Base-by-base conservation (phyloP, 1,140 invertebrate species). In the Drosophila nikananu region DNA sequence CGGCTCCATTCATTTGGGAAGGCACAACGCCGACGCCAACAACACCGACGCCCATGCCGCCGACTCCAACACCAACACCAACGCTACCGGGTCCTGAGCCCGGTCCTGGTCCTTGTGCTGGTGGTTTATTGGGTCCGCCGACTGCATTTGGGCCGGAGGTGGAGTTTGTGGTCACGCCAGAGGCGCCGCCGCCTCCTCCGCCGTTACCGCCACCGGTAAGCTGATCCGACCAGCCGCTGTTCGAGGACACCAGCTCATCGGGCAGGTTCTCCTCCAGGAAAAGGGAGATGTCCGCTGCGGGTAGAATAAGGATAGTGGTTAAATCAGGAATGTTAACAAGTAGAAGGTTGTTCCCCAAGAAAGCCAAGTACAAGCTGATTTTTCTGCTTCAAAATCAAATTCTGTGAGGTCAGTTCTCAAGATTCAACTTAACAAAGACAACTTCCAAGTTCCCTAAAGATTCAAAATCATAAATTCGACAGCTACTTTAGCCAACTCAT, bases 191-290 rank as follows among this genome's bases (percentile, higher is more conserved):
- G 48, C 44, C 96, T 96, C 81, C 96, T 96, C 79, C 27, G 95
- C 96, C 15, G 95, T 57, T 57, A 25, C 96, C 65, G 96, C 96
- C 91, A 21, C 83, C 78, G 83, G 94, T 94, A 32, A 95, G 93
- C 80, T 95, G 94, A 86, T 96, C 95, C 67, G 95, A 95, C 96
- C 96, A 97, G 49, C 93, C 92, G 37, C 81, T 92, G 64, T 95
- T 94, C 32, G 95, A 95, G 17, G 95, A 95, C 89, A 98, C 96
- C 58, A 99, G 94, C 94, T 98, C 98, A 94, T 98, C 97, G 39
- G 98, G 98, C 70, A 99, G 95, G 93, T 98, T 97, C 94, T 98
- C 97, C 94, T 98, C 97, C 93, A 98, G 94, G 93, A 97, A 97
- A 92, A 97, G 95, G 21, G 55, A 74, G 77, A 95, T 94, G 94